These are phyloP conservation scores for Sphecodes monilicornis DNA, from an alignment of 2,888 invertebrate species.

Conservation along the genomic window DNA sequence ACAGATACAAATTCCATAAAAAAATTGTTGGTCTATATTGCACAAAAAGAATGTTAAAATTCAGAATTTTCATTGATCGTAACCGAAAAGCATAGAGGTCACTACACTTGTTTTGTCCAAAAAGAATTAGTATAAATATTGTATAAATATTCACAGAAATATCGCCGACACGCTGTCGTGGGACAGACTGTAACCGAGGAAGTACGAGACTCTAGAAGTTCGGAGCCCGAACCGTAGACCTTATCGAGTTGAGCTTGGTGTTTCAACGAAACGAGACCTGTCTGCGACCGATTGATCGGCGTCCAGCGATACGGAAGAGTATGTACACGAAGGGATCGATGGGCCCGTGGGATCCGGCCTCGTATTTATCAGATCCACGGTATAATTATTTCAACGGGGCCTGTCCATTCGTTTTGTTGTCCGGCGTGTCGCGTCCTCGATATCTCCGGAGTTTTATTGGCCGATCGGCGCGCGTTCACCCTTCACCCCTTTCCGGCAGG, in stretches of 20 bases:
- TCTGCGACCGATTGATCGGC: background rate
- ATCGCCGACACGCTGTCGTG: too few relatives aligned
- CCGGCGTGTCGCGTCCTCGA: constrained; percentile 54
- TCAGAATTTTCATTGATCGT: too few relatives aligned
- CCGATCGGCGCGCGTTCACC: constrained; percentile 36
- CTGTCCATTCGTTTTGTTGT: constrained; percentile 52
- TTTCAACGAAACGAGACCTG: background rate
- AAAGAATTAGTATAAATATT: too few relatives aligned
- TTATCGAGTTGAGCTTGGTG: background rate
- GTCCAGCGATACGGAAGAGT: background rate
- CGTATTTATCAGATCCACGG: constrained; percentile 33
- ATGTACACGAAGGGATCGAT: background rate
- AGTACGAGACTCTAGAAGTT: too few relatives aligned
- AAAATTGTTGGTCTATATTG: too few relatives aligned
- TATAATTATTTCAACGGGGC: constrained; percentile 48
- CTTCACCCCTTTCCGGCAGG: constrained; percentile 20
- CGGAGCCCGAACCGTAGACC: too few relatives aligned
- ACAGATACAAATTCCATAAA: too few relatives aligned
- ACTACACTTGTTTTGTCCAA: too few relatives aligned
- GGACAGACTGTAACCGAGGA: too few relatives aligned
- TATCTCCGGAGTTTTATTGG: constrained; percentile 74
- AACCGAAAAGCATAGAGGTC: too few relatives aligned
- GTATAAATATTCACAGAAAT: too few relatives aligned
- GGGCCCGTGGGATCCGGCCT: background rate
- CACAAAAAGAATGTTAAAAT: too few relatives aligned